Evolutionary conservation across 2,113 vertebrate genomes (phyloP).

Genomic region (Chlamydotis undulata): DNA sequence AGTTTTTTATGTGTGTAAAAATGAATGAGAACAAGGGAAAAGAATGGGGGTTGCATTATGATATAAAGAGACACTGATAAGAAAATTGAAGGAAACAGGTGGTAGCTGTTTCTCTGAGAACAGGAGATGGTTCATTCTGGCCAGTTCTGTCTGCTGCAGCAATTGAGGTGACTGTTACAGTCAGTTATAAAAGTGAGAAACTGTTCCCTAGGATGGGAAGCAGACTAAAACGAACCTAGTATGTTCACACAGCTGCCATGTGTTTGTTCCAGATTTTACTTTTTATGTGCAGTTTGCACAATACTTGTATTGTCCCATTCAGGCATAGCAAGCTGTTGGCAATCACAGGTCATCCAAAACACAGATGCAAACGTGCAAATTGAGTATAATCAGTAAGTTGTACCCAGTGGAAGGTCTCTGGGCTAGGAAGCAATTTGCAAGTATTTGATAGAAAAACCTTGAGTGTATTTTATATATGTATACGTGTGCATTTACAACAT

Average conservation of each 20-base stretch:
- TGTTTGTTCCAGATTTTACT: background rate
- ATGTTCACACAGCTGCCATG: background rate
- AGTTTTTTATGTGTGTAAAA: background rate
- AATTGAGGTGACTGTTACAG: background rate
- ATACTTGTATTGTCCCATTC: background rate
- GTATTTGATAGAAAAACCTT: background rate
- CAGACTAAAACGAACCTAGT: background rate
- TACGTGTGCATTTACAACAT: background rate
- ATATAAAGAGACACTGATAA: background rate
- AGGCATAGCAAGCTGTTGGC: background rate
- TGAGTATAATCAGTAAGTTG: background rate
- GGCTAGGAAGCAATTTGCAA: background rate
- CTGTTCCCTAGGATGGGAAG: background rate
- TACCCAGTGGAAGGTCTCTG: background rate
- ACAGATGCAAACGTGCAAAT: accelerated
- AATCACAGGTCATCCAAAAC: background rate
- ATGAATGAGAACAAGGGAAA: background rate
- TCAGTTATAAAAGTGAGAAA: background rate
- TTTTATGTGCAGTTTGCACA: background rate
- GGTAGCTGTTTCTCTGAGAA: background rate
- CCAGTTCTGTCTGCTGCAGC: background rate
- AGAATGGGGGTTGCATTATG: background rate
- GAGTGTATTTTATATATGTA: background rate
- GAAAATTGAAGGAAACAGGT: background rate
- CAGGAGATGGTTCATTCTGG: background rate